Evolutionary conservation across 53 echinoderm and acorn worm genomes (phyloP).

Genomic region (Holothuria scabra): DNA sequence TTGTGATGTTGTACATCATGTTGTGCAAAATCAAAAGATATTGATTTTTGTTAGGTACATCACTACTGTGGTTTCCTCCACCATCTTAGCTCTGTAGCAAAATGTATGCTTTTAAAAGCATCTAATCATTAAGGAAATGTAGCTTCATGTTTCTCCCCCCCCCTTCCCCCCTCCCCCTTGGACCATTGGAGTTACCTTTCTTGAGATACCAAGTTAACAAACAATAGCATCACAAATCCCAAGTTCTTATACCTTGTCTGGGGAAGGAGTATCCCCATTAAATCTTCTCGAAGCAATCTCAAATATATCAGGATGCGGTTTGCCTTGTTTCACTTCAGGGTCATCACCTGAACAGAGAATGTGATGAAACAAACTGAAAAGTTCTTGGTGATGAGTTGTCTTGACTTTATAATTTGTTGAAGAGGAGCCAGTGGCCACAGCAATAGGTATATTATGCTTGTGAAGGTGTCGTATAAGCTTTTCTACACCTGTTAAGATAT

Average conservation of each 20-base stretch:
- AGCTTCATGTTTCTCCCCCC: too few species aligned
- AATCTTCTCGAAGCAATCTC: conserved; percentile 73
- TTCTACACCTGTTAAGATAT: conserved; percentile 69
- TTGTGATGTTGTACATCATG: too few species aligned
- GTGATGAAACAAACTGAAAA: conserved; percentile 89
- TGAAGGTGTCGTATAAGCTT: conserved; percentile 84
- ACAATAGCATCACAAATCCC: too few species aligned
- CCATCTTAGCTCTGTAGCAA: too few species aligned
- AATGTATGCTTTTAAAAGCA: too few species aligned
- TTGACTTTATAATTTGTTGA: conserved; percentile 67
- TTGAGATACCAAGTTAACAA: too few species aligned
- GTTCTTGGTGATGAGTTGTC: conserved; percentile 73
- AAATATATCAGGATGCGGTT: conserved; percentile 89
- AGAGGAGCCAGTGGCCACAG: conserved; percentile 88
- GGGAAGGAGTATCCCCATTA: conserved; percentile 63
- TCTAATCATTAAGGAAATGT: too few species aligned
- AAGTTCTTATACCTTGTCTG: conserved; percentile 70
- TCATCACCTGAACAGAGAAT: conserved; percentile 89
- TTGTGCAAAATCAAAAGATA: too few species aligned
- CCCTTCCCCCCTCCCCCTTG: too few species aligned
- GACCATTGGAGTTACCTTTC: too few species aligned
- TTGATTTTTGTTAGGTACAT: too few species aligned
- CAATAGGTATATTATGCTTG: conserved; percentile 82
- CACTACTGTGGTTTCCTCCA: too few species aligned
- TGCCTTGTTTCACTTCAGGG: conserved; percentile 86